Percentiles rank a stretch among this genome's conserved stretches.
Evolutionary conservation across 1,140 invertebrate species (phyloP).

Genomic region (Leptonema lineaticorne): DNA sequence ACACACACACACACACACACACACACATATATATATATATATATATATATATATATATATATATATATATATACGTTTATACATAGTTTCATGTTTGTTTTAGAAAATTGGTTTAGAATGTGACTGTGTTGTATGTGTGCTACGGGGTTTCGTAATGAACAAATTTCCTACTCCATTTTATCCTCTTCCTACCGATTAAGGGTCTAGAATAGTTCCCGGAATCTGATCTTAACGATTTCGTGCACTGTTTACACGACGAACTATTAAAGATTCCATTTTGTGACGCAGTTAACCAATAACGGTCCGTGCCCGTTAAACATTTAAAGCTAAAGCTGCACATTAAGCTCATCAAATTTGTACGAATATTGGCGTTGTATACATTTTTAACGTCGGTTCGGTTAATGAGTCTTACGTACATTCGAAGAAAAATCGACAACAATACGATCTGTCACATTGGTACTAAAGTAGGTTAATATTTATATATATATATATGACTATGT

Average conservation of each 20-base stretch:
- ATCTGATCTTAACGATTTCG: neutral
- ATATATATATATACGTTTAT: too few species aligned
- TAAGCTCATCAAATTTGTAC: neutral
- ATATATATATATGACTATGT: too few species aligned
- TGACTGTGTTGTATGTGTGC: neutral
- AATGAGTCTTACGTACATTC: too few species aligned
- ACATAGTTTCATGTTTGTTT: conserved; percentile 1
- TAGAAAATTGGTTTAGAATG: conserved; percentile 4
- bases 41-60: too few species aligned
- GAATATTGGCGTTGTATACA: neutral
- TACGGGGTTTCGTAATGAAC: neutral
- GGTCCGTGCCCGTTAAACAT: neutral
- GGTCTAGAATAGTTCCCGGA: neutral
- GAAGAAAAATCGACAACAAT: too few species aligned
- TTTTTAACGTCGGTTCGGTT: neutral
- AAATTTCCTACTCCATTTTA: too few species aligned
- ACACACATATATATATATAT: neutral
- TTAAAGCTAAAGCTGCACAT: neutral
- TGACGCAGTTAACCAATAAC: too few species aligned
- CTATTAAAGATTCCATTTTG: neutral
- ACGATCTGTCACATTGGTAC: too few species aligned
- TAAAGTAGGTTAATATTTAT: too few species aligned
- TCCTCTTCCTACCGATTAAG: too few species aligned
- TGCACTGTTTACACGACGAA: neutral
- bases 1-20: neutral